Conservation (phyloP, 2,888 invertebrate genomes). For the Halictus quadricinctus region DNA sequence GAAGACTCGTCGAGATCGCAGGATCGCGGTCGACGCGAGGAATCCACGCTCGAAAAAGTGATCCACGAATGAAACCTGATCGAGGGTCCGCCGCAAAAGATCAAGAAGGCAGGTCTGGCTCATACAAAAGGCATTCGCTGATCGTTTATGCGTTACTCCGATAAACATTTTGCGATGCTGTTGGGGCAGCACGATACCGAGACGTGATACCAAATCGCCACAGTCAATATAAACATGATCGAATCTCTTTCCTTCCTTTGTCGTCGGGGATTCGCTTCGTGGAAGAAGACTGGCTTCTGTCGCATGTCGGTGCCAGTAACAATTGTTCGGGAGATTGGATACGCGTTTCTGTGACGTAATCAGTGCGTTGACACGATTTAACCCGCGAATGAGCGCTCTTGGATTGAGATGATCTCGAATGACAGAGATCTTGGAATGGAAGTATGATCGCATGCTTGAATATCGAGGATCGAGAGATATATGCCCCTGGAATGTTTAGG, state of each 20-base stretch:
- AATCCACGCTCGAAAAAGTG: background rate
- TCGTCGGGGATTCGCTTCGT: constrained; percentile 17
- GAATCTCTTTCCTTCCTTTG: constrained; percentile 7
- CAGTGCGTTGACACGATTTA: constrained; percentile 12
- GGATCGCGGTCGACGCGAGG: background rate
- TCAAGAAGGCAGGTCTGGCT: background rate
- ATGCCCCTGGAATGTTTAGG: background rate
- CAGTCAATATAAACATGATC: constrained; percentile 13
- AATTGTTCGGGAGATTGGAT: constrained; percentile 9
- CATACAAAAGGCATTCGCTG: constrained; percentile 34
- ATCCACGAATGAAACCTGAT: constrained; percentile 1
- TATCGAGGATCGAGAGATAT: constrained; percentile 7
- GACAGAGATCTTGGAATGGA: constrained; percentile 44
- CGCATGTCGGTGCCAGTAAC: background rate
- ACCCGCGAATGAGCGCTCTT: constrained; percentile 1
- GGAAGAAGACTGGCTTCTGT: background rate
- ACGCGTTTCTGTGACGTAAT: constrained; percentile 9
- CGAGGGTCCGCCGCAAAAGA: background rate
- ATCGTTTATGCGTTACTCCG: constrained; percentile 10
- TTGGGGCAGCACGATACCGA: constrained; percentile 19
- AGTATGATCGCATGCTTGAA: constrained; percentile 33
- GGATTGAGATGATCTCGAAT: constrained; percentile 40
- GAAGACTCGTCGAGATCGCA: background rate
- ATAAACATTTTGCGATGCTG: constrained; percentile 37
- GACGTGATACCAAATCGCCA: constrained; percentile 29